phyloP scores from a whole-genome alignment of 2,797 vertebrate genomes.

The Vespertilio murinus region DNA sequence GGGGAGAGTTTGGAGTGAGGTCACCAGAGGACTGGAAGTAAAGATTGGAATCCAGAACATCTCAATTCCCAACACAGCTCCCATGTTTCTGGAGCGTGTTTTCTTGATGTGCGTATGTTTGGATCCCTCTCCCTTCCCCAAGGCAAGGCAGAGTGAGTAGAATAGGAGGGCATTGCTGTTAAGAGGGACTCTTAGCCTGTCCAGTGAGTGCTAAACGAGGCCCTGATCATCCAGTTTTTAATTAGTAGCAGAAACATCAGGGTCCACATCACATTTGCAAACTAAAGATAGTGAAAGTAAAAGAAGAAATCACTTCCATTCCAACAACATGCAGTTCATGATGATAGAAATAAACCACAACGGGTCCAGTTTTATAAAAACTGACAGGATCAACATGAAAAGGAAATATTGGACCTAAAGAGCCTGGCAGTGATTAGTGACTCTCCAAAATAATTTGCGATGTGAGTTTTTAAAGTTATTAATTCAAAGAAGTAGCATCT shows the following conservation, averaged over 20 bases:
- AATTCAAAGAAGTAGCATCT: constrained; percentile 7
- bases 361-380: neutral
- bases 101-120: neutral
- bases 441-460: neutral
- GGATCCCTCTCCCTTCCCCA: neutral
- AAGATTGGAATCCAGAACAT: neutral
- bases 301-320: neutral
- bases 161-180: neutral
- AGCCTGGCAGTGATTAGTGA: neutral
- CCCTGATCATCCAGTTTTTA: neutral
- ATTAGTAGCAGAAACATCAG: neutral
- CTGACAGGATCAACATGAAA: neutral
- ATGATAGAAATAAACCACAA: neutral
- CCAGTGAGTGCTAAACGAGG: neutral
- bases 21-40: neutral
- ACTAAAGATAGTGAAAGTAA: neutral
- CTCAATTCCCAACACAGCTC: neutral
- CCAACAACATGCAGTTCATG: neutral
- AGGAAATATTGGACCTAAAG: neutral
- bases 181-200: neutral
- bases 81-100: neutral
- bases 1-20: neutral
- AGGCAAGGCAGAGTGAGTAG: neutral
- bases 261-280: neutral
- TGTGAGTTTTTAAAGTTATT: neutral